Evolutionary conservation across 23 tunicate genomes (phyloP), one percentile per base, ranked within the genome.

Genomic region (Corella eumyota): DNA sequence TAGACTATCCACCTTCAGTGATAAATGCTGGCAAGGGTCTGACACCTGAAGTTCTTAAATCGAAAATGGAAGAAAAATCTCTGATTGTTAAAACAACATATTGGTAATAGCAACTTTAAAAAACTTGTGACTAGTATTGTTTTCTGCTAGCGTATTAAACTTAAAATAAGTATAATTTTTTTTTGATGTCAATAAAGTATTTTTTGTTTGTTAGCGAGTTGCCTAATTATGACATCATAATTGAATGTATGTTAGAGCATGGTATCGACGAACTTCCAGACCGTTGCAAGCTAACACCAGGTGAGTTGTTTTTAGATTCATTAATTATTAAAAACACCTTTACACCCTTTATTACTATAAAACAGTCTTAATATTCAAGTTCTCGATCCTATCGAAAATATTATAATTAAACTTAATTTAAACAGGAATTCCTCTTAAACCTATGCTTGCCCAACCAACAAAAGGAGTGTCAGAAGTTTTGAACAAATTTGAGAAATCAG

Each of bases 401-500:
- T n/a, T n/a, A n/a, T n/a, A n/a, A n/a, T n/a, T n/a, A n/a, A n/a
- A n/a, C n/a, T n/a, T n/a, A n/a, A n/a, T n/a, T n/a, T n/a, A n/a
- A n/a, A n/a, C 37, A 80, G 90, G 90, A 5, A 88, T 88, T 32
- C 96, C 96, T 11, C 56, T 88, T 0, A 78, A 88, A 38, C 99
- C 99, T 0, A 93, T 93, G 99, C 69, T 93, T 7, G 99, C 99
- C 24, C 99, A 93, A 36, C 99, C 99, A 7, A 84, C 99, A 32
- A 93, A 93, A 68, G 99, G 95, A 40, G 77, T 93, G 21, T 48
- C 75, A 23, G 90, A 84, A 62, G 93, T 93, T 2, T 34, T 93
- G 58, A 53, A 57, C 37, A 65, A 90, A 1, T 93, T 93, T 72
- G 95, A 79, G 36, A 74, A 78, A 36, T 60, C 78, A 31, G 90